Base-by-base conservation (phyloP, 2,113 vertebrate genomes). In the Acanthisitta chloris region DNA sequence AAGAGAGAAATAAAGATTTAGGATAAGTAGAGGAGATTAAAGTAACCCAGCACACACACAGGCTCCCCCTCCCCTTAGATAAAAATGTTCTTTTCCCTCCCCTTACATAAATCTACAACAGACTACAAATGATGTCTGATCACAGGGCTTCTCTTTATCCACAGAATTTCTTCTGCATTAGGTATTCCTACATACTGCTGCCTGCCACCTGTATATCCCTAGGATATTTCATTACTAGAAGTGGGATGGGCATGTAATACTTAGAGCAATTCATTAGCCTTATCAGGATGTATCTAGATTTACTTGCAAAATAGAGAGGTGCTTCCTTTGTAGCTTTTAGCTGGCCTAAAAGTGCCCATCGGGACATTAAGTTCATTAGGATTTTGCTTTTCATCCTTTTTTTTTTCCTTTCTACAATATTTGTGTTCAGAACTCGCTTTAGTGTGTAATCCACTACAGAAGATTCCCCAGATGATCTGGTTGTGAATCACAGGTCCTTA, bases 401-500 rank as follows among this genome's bases (percentile, higher is more conserved):
- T 20, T 65, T 70, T 38, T 23, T 10, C 7, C 14, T 21, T 36
- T 49, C 61, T 45, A 18, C 3, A 12, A 14, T 62, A 2, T 43
- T 45, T 40, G 15, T 18, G 8, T 43, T 67, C 46, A 51, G 42
- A 86, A 58, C 9, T 54, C 59, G 8, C 43, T 72, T 38, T 77
- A 49, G 10, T 26, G n/a, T 62, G 36, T 48, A 72, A 69, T 46
- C n/a, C 24, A 42, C 24, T 45, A 59, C 16, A 54, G 40, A 29
- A 57, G 46, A 33, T 36, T 34, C 71, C 48, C 36, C 48, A 79
- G 24, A 81, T 15, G 36, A 81, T 24, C 24, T 61, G 33, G 14
- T 26, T 84, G 48, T 71, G 77, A 85, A 67, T 67, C 0, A 0
- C 1, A 4, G 64, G 64, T 70, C 0, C 0, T 23, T 58, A 1